Percentiles rank a stretch among this genome's conserved stretches.
These are phyloP conservation scores for Tanytarsus gracilentus DNA, from an alignment of 2,888 invertebrate genomes.

Conservation along the genomic window DNA sequence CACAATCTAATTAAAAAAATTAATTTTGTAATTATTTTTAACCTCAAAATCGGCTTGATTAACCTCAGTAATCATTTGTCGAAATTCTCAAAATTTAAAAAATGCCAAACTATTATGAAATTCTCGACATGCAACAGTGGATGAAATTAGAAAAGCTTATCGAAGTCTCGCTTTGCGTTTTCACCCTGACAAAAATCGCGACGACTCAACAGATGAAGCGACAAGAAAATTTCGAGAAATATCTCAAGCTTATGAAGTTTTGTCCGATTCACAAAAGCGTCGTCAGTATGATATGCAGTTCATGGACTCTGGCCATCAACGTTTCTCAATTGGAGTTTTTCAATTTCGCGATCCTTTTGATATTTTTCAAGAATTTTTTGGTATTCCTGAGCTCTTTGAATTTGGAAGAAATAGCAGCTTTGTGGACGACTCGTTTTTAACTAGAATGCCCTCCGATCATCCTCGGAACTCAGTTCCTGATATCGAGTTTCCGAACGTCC, in stretches of 20 bases:
- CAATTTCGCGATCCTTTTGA: conserved; percentile 4
- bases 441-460: no score
- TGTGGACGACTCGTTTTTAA: no score
- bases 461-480: neutral
- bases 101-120: neutral
- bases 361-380: neutral
- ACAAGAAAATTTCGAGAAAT: conserved; percentile 3
- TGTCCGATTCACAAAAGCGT: neutral
- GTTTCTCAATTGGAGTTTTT: neutral
- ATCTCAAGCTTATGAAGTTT: conserved; percentile 6
- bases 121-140: neutral
- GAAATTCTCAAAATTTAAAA: neutral
- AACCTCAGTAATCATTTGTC: no score
- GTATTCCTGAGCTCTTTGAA: neutral
- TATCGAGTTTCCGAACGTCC: neutral
- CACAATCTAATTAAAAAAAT: no score
- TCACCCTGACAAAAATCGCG: neutral
- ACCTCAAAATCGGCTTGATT: no score
- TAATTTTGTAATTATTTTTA: no score
- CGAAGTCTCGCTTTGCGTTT: neutral
- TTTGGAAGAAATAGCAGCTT: no score
- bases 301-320: neutral
- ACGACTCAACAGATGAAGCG: neutral
- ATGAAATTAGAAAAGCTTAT: neutral
- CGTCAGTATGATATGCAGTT: neutral